Base-by-base conservation (phyloP, 2,797 vertebrate species). In the Pterois miles region DNA sequence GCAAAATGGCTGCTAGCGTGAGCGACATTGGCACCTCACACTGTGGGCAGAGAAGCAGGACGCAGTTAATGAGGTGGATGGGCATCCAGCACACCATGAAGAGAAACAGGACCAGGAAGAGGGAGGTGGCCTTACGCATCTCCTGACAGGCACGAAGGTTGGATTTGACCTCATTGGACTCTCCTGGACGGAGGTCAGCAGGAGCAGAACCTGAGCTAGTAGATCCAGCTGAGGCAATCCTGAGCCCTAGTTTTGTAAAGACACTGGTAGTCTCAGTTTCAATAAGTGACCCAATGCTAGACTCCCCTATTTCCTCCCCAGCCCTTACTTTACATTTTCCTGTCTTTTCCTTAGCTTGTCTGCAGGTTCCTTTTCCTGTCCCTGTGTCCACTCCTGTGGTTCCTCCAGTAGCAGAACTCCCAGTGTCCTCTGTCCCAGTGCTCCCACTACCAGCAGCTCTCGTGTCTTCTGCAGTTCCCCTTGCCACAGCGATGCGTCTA, bases 61-160 rank as follows among this genome's bases (percentile, higher is more conserved):
- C 65, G 33, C 96, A 96, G 91, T 97, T 97, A 64, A 96, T 78
- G 74, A 95, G 72, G 22, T 97, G 96, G 20, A 98, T 91, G 4
- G 97, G 96, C 62, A 97, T 86, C 97, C 96, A 97, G 84, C 97
- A 98, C 59, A 97, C 78, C 7, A 92, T 95, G 72, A 98, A 98
- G 23, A 97, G 85, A 2, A 97, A 96, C 59, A 97, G 93, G 0
- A 98, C 95, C 90, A 97, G 89, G 80, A 97, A 95, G 57, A 97
- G 91, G 0, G 96, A 97, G 76, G 95, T 96, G 89, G 97, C 96
- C 0, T 95, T 97, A 0, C 94, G 95, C 2, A 96, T 83, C 90
- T 97, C 96, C 52, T 93, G 93, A 71, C 95, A 90, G 65, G 96
- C 87, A 0, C 83, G 87, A 1, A 9, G 0, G 4, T 27, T 71